Conservation (phyloP, 2,888 invertebrate genomes). For the Camptogramma bilineatum region DNA sequence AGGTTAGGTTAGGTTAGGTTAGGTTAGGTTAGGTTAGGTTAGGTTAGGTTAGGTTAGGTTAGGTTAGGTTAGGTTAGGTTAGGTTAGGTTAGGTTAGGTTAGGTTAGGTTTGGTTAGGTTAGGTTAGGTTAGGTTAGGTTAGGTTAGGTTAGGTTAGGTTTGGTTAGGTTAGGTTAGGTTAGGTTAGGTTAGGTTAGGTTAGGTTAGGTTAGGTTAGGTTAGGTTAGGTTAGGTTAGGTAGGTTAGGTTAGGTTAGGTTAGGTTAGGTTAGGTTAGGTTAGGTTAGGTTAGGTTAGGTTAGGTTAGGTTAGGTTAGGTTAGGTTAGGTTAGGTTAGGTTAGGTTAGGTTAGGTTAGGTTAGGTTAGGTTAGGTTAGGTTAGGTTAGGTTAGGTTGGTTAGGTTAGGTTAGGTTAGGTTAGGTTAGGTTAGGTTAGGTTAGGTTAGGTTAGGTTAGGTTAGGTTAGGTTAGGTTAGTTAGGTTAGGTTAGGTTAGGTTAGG, state of each 20-base stretch:
- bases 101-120: too few species aligned
- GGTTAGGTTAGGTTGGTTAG: constrained; percentile 22
- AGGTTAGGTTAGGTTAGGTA: constrained; percentile 28
- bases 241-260: constrained; percentile 25
- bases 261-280: constrained; percentile 24
- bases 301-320: constrained; percentile 23
- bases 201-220: constrained; percentile 18
- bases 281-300: constrained; percentile 27
- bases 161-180: constrained; percentile 16
- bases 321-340: constrained; percentile 17
- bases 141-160: too few species aligned
- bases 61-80: too few species aligned
- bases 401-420: constrained; percentile 25
- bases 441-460: constrained; percentile 33
- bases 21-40: too few species aligned
- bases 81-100: too few species aligned
- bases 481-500: constrained; percentile 32
- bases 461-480: constrained; percentile 36
- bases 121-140: too few species aligned
- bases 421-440: constrained; percentile 34
- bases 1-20: too few species aligned
- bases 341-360: constrained; percentile 26
- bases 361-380: constrained; percentile 25
- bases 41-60: too few species aligned
- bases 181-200: constrained; percentile 17